phyloP scores from a whole-genome alignment of 1,140 invertebrate species.

The Micrasema minimum region DNA sequence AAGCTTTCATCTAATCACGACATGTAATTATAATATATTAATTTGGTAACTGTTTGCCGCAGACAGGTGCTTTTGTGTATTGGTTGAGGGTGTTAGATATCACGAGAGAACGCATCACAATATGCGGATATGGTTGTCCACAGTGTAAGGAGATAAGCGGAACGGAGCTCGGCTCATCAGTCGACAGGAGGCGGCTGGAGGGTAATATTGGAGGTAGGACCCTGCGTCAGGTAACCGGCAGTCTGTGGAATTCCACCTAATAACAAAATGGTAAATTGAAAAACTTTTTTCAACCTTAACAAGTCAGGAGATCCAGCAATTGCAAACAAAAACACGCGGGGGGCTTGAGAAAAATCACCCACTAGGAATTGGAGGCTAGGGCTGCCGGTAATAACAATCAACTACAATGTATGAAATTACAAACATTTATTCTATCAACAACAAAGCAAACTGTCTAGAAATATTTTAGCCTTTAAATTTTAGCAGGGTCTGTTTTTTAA shows the following conservation, averaged over 20 bases:
- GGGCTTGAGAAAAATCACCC: no score
- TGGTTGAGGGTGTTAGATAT: slow-evolving; percentile 16
- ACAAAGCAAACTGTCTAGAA: no score
- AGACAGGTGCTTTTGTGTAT: not conserved
- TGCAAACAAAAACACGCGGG: no score
- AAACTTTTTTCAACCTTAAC: no score
- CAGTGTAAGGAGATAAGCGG: slow-evolving; percentile 3
- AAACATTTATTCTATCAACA: no score
- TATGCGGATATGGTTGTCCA: not conserved
- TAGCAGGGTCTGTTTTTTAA: no score
- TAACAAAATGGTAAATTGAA: no score
- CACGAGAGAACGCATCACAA: slow-evolving; percentile 12
- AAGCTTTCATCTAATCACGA: not conserved
- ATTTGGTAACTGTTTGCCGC: slow-evolving; percentile 6
- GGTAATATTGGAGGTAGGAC: slow-evolving; percentile 74
- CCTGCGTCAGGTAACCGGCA: slow-evolving; percentile 86
- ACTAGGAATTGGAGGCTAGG: no score
- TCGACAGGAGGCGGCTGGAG: slow-evolving; percentile 86
- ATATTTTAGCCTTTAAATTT: no score
- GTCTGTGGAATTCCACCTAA: slow-evolving; percentile 75
- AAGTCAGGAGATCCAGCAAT: no score
- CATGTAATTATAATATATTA: slow-evolving; percentile 4
- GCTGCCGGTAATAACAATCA: no score
- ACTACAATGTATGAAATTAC: no score
- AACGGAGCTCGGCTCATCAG: slow-evolving; percentile 58